Conservation (phyloP, 2,113 vertebrate species). For the Triplophysa siluroides region DNA sequence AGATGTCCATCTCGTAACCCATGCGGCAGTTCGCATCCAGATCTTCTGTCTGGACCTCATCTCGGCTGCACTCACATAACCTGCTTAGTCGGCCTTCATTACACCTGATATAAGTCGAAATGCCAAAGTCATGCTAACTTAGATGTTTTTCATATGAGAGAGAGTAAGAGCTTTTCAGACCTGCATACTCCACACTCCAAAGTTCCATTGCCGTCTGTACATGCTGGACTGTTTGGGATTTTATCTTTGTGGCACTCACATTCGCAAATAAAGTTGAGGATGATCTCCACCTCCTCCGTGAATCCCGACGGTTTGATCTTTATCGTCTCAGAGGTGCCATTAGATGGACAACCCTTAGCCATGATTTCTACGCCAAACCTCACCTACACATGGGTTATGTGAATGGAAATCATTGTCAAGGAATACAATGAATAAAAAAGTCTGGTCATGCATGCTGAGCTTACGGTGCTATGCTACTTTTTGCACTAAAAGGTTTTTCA, state of each 20-base stretch:
- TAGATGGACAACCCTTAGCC: slow-evolving; percentile 84
- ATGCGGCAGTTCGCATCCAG: slow-evolving; percentile 93
- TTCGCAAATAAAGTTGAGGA: slow-evolving; percentile 89
- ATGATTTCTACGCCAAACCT: slow-evolving; percentile 86
- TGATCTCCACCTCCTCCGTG: slow-evolving; percentile 90
- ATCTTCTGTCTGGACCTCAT: slow-evolving; percentile 92
- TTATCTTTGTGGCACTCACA: slow-evolving; percentile 84
- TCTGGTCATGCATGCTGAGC: no score
- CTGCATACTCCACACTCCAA: slow-evolving; percentile 97
- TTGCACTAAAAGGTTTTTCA: no score
- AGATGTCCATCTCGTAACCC: slow-evolving; percentile 91
- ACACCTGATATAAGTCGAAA: slow-evolving; percentile 74
- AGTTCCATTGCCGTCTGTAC: slow-evolving; percentile 84
- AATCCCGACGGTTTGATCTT: slow-evolving; percentile 93
- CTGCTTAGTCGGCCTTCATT: slow-evolving; percentile 91
- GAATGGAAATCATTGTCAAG: no score
- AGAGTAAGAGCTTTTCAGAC: slow-evolving; percentile 66
- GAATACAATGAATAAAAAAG: no score
- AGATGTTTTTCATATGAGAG: not conserved
- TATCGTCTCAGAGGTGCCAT: slow-evolving; percentile 75
- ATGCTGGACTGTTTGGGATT: slow-evolving; percentile 73
- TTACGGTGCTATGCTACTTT: no score
- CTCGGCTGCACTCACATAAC: slow-evolving; percentile 90
- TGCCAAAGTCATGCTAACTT: not conserved
- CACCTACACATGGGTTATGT: slow-evolving; percentile 73